Evolutionary conservation across 1,140 invertebrate species (phyloP), one percentile per base, ranked within the genome.

Genomic region (Oppia nitens): DNA sequence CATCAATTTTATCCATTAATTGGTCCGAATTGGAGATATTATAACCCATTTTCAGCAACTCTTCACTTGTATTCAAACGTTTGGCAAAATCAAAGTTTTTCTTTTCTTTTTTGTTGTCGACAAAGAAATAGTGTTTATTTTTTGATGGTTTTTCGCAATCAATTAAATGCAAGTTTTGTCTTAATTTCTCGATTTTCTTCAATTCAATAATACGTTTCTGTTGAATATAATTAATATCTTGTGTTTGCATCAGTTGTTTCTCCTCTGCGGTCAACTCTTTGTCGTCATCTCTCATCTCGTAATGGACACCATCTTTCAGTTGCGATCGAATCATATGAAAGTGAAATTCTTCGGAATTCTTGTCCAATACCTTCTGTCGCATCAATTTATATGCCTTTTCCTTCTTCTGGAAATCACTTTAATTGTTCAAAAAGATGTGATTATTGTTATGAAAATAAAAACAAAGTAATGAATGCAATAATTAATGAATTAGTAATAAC

Each of bases 321-420:
- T 83, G 80, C 1, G 91, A 90, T 69, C 90, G 92, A 40, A 94
- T 83, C 95, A 98, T 98, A 66, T 97, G 93, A 73, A 88, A 92
- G 70, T 95, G 87, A 73, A 97, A 98, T 74, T 98, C 95, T 82
- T 98, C 92, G 1, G 91, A 90, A 80, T 98, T 98, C 70, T 82
- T 87, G 66, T 95, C 84, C 17, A 93, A 71, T 0, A 89, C 92
- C 52, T 85, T 79, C 70, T 83, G 84, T 51, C 81, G 79, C 26
- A 98, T 71, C n/a, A 84, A 65, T 69, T 90, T 86, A 0, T 98
- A 66, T 0, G 85, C 84, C 27, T 79, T 76, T 58, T 87, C 79
- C 66, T 96, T 97, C 51, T 82, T 76, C 68, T 94, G 82, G 61
- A 80, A 82, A 71, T 93, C 82, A 60, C 75, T 77, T 62, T 40